Evolutionary conservation across 2,888 invertebrate genomes (phyloP).

Genomic region (Rhamnusium bicolor): DNA sequence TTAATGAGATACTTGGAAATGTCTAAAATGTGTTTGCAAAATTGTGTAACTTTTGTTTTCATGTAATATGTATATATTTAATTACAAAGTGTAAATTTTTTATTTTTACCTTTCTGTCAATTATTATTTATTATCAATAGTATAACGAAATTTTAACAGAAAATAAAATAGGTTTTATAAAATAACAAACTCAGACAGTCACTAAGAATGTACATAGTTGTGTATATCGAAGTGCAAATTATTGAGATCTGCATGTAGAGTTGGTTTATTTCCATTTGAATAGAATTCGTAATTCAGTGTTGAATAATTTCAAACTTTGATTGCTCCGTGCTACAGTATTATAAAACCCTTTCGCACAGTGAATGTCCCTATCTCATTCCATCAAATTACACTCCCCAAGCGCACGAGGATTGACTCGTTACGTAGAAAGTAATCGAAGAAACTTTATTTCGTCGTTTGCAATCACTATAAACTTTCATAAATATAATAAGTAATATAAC

Average conservation of each 20-base stretch:
- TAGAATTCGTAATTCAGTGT: conserved; percentile 63
- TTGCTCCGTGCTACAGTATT: conserved; percentile 60
- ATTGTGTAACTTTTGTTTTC: no score
- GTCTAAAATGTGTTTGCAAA: no score
- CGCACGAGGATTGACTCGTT: conserved; percentile 4
- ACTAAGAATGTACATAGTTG: conserved; percentile 12
- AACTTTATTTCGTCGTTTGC: conserved; percentile 7
- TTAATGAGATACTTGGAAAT: no score
- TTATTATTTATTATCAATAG: no score
- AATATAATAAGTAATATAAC: conserved; percentile 18
- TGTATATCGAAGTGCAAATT: conserved; percentile 50
- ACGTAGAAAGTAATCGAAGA: conserved; percentile 10
- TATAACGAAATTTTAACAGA: no score
- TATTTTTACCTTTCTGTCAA: no score
- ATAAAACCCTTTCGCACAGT: conserved; percentile 24
- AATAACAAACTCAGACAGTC: not conserved
- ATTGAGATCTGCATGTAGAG: conserved; percentile 56
- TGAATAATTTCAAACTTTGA: conserved; percentile 65
- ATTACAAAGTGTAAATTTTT: no score
- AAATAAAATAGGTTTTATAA: not conserved
- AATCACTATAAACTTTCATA: conserved; percentile 17
- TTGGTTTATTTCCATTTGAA: conserved; percentile 64
- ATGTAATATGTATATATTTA: no score
- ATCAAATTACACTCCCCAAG: conserved; percentile 18
- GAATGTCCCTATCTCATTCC: conserved; percentile 30